Conservation (phyloP, 1,140 invertebrate genomes). For the Proales similis region DNA sequence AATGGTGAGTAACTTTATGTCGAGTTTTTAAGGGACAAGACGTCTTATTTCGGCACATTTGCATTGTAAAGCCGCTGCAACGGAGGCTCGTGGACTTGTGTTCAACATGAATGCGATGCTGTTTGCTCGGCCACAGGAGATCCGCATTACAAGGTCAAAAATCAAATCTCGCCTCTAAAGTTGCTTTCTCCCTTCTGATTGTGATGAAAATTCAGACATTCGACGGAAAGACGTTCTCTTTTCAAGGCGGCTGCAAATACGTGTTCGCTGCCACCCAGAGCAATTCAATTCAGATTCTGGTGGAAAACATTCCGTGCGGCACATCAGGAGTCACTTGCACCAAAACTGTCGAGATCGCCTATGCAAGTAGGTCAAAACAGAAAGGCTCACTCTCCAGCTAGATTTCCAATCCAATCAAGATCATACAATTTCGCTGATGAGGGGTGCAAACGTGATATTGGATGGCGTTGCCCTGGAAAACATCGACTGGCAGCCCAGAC, state of each 20-base stretch:
- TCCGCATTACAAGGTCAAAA: slow-evolving; percentile 68
- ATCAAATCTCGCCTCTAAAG: too few species aligned
- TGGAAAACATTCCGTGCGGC: slow-evolving; percentile 72
- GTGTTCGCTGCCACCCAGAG: slow-evolving; percentile 62
- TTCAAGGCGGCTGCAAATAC: slow-evolving; percentile 78
- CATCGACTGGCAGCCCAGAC: slow-evolving; percentile 42
- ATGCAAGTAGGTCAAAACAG: too few species aligned
- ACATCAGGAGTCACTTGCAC: slow-evolving; percentile 75
- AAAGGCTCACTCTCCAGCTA: too few species aligned
- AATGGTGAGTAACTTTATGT: too few species aligned
- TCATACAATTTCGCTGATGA: slow-evolving; percentile 43
- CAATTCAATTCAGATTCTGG: slow-evolving; percentile 43
- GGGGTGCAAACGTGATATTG: slow-evolving; percentile 40
- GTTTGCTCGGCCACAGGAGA: slow-evolving; percentile 37
- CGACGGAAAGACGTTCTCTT: slow-evolving; percentile 72
- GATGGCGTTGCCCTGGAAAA: slow-evolving; percentile 17
- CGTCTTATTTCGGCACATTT: too few species aligned
- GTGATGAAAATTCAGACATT: too few species aligned
- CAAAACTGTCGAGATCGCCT: slow-evolving; percentile 66
- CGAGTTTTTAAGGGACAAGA: too few species aligned
- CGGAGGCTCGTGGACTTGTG: slow-evolving; percentile 21
- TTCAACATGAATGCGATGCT: slow-evolving; percentile 15
- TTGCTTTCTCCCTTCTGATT: too few species aligned
- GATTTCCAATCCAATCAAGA: too few species aligned
- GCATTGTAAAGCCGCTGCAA: too few species aligned